Base-by-base conservation (phyloP, 2,888 invertebrate genomes). In the Sepioteuthis lessoniana region DNA sequence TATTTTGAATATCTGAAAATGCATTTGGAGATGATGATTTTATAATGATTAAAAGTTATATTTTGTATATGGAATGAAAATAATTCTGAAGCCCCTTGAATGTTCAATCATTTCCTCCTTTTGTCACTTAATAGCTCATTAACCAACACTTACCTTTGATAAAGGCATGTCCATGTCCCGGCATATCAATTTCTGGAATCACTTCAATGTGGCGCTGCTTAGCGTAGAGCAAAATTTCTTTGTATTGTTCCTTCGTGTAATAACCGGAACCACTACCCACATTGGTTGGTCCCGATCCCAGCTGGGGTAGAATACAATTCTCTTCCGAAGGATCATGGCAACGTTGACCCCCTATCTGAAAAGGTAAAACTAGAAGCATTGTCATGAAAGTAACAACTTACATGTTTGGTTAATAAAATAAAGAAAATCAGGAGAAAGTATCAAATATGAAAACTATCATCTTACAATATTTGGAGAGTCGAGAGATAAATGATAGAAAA, bases 161-260 rank as follows among this genome's bases (percentile, higher is more conserved):
- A 5, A 95, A 95, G 19, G 95, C 95, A 42, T 94, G 95, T 19
- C 96, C 94, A 94, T 96, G 96, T 31, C 96, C 96, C 0, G 96
- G 96, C 95, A 95, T 95, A 94, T 97, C 96, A 90, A 97, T 95
- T 95, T 97, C 97, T 13, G 97, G 96, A 94, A 97, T 96, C 37
- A 97, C 95, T 94, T 95, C 95, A 90, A 96, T 96, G 94, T 96
- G 95, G 25, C 96, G 95, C 0, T 94, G 94, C 19, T 94, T 93
- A 21, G 96, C 96, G 93, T 95, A 95, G 25, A 91, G 93, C 16
- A 96, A 94, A 76, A 96, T 96, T 0, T 96, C 96, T 46, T 93
- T 94, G 94, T 96, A 96, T 55, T 96, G 95, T n/a, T 94, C 93
- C 46, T 94, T 94, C 16, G 95, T 95, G 94, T 95, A 96, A 95